Evolutionary conservation across 2,888 invertebrate genomes (phyloP).

Genomic region (Orthonychiurus folsomi): DNA sequence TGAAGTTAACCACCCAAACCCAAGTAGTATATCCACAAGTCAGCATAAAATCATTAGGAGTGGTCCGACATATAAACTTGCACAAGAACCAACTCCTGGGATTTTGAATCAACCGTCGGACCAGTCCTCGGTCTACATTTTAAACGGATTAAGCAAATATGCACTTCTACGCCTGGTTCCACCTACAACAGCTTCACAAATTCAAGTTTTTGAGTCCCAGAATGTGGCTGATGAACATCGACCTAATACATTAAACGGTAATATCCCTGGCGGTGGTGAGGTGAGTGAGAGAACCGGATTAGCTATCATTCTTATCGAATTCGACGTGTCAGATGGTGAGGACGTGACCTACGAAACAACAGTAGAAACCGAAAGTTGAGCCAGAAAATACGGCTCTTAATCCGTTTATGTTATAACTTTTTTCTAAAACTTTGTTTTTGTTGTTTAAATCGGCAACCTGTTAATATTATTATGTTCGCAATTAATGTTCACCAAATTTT

Average conservation of each 20-base stretch:
- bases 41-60: too few species aligned
- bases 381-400: too few species aligned
- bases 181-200: not conserved
- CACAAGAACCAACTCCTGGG: not conserved
- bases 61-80: too few species aligned
- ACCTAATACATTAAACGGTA: not conserved
- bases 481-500: too few species aligned
- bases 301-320: not conserved
- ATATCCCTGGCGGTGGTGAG: not conserved
- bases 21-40: too few species aligned
- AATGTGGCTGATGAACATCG: not conserved
- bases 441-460: too few species aligned
- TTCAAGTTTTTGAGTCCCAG: not conserved
- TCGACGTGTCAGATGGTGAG: not conserved
- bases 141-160: not conserved
- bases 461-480: too few species aligned
- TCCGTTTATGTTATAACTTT: too few species aligned
- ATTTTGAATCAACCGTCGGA: not conserved
- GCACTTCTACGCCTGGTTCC: not conserved
- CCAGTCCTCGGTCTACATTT: not conserved
- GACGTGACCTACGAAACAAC: not conserved
- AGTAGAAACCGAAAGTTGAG: not conserved
- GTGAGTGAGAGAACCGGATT: not conserved
- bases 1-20: too few species aligned
- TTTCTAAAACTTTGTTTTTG: too few species aligned